These are phyloP conservation scores for Hassar affinis DNA, from an alignment of 2,113 vertebrate genomes.

Conservation along the genomic window DNA sequence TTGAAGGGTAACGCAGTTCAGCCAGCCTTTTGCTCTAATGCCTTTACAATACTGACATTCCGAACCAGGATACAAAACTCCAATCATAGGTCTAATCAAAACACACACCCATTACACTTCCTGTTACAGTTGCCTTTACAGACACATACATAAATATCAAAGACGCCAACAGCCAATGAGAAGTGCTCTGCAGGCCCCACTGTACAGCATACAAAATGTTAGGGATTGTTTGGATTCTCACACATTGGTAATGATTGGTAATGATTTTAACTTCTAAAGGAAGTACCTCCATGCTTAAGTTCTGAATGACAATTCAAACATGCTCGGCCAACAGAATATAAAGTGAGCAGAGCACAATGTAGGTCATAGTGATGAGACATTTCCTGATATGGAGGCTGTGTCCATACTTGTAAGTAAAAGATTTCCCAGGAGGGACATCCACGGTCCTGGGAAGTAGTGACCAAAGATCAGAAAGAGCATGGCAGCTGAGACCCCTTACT, in stretches of 20 bases:
- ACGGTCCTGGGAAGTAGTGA: constrained; percentile 72
- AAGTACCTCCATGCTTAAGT: background rate
- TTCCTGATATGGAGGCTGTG: constrained; percentile 52
- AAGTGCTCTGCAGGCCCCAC: constrained; percentile 35
- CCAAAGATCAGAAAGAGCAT: constrained; percentile 61
- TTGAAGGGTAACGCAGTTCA: constrained; percentile 55
- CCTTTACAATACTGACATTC: constrained; percentile 67
- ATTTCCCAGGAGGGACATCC: constrained; percentile 61
- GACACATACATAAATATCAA: constrained; percentile 60
- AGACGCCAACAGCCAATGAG: constrained; percentile 58
- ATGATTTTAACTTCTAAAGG: constrained; percentile 10
- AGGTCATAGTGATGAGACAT: constrained; percentile 48
- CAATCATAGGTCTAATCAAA: constrained; percentile 58
- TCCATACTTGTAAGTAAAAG: constrained; percentile 48
- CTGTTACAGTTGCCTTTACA: constrained; percentile 71
- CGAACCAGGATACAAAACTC: constrained; percentile 59
- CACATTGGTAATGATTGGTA: background rate
- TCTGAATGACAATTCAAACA: background rate
- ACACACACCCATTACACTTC: constrained; percentile 64
- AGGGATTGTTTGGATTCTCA: constrained; percentile 29
- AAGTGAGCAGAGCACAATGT: constrained; percentile 35
- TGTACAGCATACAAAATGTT: constrained; percentile 46
- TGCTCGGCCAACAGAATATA: background rate
- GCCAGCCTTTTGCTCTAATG: constrained; percentile 64
- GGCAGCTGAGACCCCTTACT: constrained; percentile 39